Conservation (phyloP, 2,888 invertebrate species). For the Mesorhabditis sp. region DNA sequence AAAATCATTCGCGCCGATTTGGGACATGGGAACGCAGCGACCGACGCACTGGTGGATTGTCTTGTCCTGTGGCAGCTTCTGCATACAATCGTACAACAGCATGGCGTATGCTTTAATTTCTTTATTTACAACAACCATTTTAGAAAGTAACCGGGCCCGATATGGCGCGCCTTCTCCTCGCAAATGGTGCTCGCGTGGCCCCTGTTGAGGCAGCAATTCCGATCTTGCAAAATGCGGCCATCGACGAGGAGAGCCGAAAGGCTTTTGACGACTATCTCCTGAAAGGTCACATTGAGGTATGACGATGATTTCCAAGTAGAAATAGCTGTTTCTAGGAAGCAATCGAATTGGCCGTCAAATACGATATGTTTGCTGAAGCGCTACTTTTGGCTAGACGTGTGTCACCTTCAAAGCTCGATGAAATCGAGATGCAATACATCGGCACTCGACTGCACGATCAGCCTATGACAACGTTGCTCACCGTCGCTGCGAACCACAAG, state of each 20-base stretch:
- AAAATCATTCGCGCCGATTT: slow-evolving; percentile 23
- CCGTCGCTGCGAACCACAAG: slow-evolving; percentile 35
- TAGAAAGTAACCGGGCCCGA: slow-evolving; percentile 53
- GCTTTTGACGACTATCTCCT: slow-evolving; percentile 25
- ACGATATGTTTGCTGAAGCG: slow-evolving; percentile 48
- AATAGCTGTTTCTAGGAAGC: slow-evolving; percentile 38
- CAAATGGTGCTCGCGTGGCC: slow-evolving; percentile 9
- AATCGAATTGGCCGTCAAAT: slow-evolving; percentile 40
- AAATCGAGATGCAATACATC: slow-evolving; percentile 39
- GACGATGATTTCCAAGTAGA: neutral
- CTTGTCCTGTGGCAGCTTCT: slow-evolving; percentile 52
- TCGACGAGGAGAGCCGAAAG: neutral
- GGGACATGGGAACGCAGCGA: neutral
- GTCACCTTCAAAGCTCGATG: slow-evolving; percentile 29
- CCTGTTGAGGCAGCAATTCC: slow-evolving; percentile 11
- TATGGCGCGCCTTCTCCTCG: slow-evolving; percentile 42
- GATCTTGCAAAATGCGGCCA: slow-evolving; percentile 11
- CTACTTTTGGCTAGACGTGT: slow-evolving; percentile 31
- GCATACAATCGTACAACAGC: slow-evolving; percentile 52
- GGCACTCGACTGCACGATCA: slow-evolving; percentile 36
- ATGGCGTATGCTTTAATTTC: slow-evolving; percentile 39
- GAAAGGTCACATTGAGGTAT: slow-evolving; percentile 25
- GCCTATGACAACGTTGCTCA: slow-evolving; percentile 44
- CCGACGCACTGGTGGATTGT: slow-evolving; percentile 31
- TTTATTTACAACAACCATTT: slow-evolving; percentile 10